Conservation (phyloP, 1,140 invertebrate species). For the Frieseomelitta varia region DNA sequence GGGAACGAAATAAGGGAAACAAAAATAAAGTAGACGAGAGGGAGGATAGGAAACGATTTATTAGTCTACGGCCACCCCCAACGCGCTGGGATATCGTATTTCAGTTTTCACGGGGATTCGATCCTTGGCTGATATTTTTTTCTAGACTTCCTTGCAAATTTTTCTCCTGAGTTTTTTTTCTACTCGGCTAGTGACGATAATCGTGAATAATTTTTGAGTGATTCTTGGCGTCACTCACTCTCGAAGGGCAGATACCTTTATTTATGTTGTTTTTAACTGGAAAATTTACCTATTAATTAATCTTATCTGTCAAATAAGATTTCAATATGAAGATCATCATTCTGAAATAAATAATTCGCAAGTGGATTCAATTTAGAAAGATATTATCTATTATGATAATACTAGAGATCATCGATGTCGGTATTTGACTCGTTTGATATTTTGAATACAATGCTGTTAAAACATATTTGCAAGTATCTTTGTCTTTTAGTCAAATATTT, state of each 20-base stretch:
- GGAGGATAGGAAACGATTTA: constrained; percentile 11
- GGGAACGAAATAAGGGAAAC: constrained; percentile 3
- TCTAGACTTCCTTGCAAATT: background rate
- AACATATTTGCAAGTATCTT: no score
- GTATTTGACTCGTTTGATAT: no score
- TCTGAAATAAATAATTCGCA: background rate
- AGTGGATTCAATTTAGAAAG: no score
- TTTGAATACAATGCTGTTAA: no score
- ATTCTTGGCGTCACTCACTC: background rate
- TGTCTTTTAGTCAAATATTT: no score
- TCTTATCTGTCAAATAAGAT: no score
- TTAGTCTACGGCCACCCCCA: constrained; percentile 16
- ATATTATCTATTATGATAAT: no score
- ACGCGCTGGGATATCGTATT: background rate
- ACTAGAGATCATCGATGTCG: no score
- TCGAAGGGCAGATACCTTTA: no score
- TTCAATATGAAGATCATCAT: background rate
- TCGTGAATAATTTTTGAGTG: background rate
- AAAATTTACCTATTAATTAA: no score
- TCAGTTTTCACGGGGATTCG: background rate
- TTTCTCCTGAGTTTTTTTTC: background rate
- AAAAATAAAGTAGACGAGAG: constrained; percentile 11
- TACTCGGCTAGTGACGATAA: background rate
- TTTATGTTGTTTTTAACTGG: no score
- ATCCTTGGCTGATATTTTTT: background rate